phyloP scores from a whole-genome alignment of 2,797 vertebrate genomes.

The Microhierax caerulescens region DNA sequence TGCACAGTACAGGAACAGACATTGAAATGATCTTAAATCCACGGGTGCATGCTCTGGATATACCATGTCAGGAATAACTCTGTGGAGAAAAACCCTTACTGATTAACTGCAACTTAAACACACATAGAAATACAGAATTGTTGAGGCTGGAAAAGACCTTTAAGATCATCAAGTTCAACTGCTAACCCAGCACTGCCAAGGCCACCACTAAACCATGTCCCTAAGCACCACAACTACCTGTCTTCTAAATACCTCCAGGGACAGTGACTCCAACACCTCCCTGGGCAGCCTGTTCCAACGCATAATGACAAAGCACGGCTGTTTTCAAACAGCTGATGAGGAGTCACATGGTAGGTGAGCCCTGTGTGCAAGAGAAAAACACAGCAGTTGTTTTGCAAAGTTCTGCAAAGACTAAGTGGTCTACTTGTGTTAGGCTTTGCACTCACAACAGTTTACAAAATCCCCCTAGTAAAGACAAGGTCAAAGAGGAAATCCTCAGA shows the following conservation, averaged over 20 bases:
- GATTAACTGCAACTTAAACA: neutral
- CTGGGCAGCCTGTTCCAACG: too few species aligned
- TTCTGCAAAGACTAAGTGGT: neutral
- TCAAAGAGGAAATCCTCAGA: neutral
- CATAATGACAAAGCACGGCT: neutral
- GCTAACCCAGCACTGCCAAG: too few species aligned
- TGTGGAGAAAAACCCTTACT: neutral
- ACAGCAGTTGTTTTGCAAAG: neutral
- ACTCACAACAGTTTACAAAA: neutral
- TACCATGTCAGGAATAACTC: neutral
- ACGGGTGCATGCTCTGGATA: accelerated
- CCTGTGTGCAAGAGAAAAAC: accelerated
- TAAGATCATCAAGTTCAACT: too few species aligned
- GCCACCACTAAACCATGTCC: too few species aligned
- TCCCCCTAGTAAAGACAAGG: neutral
- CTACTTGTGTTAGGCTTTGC: neutral
- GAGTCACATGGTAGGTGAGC: neutral
- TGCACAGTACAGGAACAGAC: neutral
- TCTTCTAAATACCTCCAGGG: too few species aligned
- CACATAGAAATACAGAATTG: too few species aligned
- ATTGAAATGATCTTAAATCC: neutral
- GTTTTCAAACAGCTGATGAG: neutral
- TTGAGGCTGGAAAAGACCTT: too few species aligned
- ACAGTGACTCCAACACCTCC: too few species aligned
- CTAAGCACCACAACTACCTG: too few species aligned